phyloP scores from a whole-genome alignment of 2,888 invertebrate genomes.

The Andrena minutula region DNA sequence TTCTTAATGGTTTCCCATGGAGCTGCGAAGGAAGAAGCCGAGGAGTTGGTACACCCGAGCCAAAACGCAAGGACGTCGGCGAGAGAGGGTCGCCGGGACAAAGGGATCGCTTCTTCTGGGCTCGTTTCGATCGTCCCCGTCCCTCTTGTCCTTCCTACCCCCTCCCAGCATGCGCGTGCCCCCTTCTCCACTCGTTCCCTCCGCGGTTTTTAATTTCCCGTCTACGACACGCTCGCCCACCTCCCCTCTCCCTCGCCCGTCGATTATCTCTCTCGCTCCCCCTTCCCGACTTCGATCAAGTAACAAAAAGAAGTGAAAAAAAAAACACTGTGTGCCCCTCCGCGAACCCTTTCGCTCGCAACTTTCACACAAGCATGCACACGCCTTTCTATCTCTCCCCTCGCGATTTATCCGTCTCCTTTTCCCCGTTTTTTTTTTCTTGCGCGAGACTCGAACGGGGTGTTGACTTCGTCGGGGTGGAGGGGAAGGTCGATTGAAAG shows the following conservation, averaged over 20 bases:
- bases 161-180: background rate
- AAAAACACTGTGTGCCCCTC: constrained; percentile 64
- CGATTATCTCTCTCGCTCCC: background rate
- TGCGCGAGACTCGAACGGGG: background rate
- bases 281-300: constrained; percentile 20
- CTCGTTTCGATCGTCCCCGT: constrained; percentile 52
- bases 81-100: constrained; percentile 59
- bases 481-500: background rate
- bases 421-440: background rate
- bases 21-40: constrained; percentile 18
- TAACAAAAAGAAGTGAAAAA: constrained; percentile 6
- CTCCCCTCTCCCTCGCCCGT: background rate
- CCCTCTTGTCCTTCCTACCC: background rate
- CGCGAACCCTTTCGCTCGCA: constrained; percentile 47
- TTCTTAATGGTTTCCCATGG: constrained; percentile 39
- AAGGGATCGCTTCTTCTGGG: constrained; percentile 53
- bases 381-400: constrained; percentile 5
- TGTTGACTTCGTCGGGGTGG: background rate
- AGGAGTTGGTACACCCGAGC: constrained; percentile 4
- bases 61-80: constrained; percentile 35
- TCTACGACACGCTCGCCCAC: constrained; percentile 28
- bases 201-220: constrained; percentile 47
- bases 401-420: background rate
- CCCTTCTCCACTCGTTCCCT: background rate
- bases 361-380: background rate